Base-by-base conservation (phyloP, 2,888 invertebrate genomes). In the Stramonita haemastoma region DNA sequence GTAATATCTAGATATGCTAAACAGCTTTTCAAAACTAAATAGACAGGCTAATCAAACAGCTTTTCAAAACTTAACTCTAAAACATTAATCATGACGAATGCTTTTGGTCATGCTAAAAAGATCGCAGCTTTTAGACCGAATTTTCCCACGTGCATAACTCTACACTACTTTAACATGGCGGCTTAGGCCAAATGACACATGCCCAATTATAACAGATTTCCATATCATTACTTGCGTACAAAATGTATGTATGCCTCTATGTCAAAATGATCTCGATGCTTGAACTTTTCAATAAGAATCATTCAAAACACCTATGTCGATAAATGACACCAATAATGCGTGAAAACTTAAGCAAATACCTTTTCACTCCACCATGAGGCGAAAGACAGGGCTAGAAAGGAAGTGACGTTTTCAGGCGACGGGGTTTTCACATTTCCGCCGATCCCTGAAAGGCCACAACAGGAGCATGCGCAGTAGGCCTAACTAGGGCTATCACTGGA, bases 371-470 rank as follows among this genome's bases (percentile, higher is more conserved):
- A 46, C 81, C 81, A 83, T 46, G 81, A 36, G 81, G 46, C 6
- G 2, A 46, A 22, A 6, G 11, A 36, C 26, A 1, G 26, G 46
- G 22, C 26, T 15, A 26, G 81, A 83, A 83, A 83, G 81, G 81
- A 83, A 83, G 81, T 83, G 36, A 83, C 26, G 81, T 83, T 0
- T n/a, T 0, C 26, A 13, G n/a, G 36, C 36, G 46, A 83, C 81
- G 81, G 81, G 81, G 81, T 83, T 83, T 26, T 1, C 81, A 83
- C 77, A 79, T 32, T 79, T 79, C 32, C 77, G 32, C 17, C 77
- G 77, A 15, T 15, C 17, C 15, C 1, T 77, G 32, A 79, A 79
- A 79, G 32, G 13, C 8, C 34, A 1, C 15, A 79, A 32, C 8
- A 32, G 77, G 26, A 34, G 22, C 15, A 60, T 60, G 46, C 46